Conservation (phyloP, 2,113 vertebrate species). For the Puntigrus tetrazona region DNA sequence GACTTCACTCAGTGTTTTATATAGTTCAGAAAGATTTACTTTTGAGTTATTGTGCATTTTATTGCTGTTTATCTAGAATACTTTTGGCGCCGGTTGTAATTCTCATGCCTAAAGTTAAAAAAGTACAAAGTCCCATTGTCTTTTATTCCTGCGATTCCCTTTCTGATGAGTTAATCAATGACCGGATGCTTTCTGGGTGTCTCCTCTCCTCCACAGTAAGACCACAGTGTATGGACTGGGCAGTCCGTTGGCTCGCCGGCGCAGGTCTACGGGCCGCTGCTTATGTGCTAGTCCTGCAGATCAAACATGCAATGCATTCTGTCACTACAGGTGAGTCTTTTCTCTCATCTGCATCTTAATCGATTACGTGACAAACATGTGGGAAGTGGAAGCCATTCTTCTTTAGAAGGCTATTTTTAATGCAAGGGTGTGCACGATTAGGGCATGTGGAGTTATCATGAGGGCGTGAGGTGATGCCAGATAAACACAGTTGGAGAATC, state of each 20-base stretch:
- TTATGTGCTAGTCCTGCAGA: constrained; percentile 77
- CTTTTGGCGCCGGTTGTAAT: background rate
- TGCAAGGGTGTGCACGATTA: background rate
- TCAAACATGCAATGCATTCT: constrained; percentile 81
- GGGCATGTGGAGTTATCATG: background rate
- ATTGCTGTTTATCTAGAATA: constrained; percentile 29
- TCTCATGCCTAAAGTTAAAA: constrained; percentile 6
- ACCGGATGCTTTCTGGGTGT: constrained; percentile 41
- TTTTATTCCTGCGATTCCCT: background rate
- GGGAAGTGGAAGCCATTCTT: background rate
- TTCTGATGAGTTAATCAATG: constrained; percentile 27
- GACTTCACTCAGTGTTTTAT: background rate
- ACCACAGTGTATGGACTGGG: constrained; percentile 90
- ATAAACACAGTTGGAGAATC: background rate
- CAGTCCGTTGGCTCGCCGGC: constrained; percentile 76
- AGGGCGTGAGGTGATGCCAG: constrained; percentile 4
- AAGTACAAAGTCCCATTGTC: constrained; percentile 28
- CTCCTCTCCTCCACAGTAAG: constrained; percentile 75
- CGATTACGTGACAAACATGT: background rate
- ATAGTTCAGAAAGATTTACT: background rate
- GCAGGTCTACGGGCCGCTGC: constrained; percentile 80
- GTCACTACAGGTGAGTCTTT: constrained; percentile 67
- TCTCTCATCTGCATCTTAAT: background rate
- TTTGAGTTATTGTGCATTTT: constrained; percentile 36
- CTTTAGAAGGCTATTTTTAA: background rate